A percentile compares a stretch with the other conserved stretches of the same genome.
These are phyloP conservation scores for Metellina segmentata DNA, from an alignment of 2,888 invertebrate species.

Conservation along the genomic window DNA sequence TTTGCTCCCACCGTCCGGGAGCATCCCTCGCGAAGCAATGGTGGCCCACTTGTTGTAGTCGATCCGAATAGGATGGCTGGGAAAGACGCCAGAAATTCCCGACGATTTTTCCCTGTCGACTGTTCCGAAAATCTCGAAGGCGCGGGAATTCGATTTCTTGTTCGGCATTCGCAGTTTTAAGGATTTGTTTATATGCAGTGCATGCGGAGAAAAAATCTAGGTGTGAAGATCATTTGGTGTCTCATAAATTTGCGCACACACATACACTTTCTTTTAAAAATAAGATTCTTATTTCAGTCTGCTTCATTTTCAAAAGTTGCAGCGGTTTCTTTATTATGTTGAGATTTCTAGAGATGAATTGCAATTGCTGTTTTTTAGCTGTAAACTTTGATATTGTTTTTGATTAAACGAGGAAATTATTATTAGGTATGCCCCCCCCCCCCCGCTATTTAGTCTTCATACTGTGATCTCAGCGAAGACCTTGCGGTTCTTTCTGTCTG, in stretches of 20 bases:
- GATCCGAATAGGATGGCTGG: slow-evolving; percentile 38
- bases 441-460: too few relatives aligned
- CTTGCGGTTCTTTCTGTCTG: too few relatives aligned
- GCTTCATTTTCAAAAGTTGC: too few relatives aligned
- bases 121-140: slow-evolving; percentile 19
- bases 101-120: slow-evolving; percentile 36
- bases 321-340: too few relatives aligned
- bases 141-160: slow-evolving; percentile 26
- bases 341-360: too few relatives aligned
- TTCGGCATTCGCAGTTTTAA: slow-evolving; percentile 6
- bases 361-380: too few relatives aligned
- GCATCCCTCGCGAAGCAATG: slow-evolving; percentile 49
- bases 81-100: slow-evolving; percentile 67
- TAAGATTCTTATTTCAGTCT: too few relatives aligned
- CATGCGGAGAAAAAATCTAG: neutral
- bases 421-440: too few relatives aligned
- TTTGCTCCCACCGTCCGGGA: slow-evolving; percentile 15
- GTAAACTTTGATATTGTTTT: too few relatives aligned
- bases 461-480: too few relatives aligned
- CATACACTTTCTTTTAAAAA: too few relatives aligned
- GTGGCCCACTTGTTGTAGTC: slow-evolving; percentile 68
- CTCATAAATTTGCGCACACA: neutral
- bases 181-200: slow-evolving; percentile 12
- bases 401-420: too few relatives aligned
- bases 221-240: neutral